A percentile compares a stretch with the other conserved stretches of the same genome.
These are phyloP conservation scores for Cathartes aura DNA, from an alignment of 2,113 vertebrate genomes.

Conservation along the genomic window DNA sequence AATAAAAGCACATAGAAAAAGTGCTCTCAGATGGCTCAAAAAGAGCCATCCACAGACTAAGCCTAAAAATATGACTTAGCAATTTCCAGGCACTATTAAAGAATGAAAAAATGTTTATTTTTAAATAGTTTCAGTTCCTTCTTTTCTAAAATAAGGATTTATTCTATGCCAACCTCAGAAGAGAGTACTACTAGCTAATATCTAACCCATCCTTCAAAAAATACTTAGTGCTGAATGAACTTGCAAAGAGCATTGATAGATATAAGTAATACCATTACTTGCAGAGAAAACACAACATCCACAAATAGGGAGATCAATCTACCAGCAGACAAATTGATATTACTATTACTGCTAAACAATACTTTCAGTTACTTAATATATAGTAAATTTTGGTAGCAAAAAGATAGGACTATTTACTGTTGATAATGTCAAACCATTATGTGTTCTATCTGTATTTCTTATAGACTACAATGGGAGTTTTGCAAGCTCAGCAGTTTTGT, in stretches of 20 bases:
- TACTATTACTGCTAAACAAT: neutral
- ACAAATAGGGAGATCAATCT: neutral
- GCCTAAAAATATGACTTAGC: neutral
- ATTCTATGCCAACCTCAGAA: neutral
- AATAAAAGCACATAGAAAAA: neutral
- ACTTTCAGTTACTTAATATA: neutral
- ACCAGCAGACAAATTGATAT: neutral
- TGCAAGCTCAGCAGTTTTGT: neutral
- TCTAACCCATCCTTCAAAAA: neutral
- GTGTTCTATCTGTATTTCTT: neutral
- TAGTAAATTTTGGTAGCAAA: neutral
- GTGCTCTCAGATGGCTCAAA: neutral
- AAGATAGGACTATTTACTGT: neutral
- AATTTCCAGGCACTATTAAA: neutral
- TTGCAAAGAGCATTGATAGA: neutral
- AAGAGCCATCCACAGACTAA: neutral
- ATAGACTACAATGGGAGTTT: neutral
- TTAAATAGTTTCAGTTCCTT: neutral
- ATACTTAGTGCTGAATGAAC: neutral
- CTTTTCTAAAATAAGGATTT: slow-evolving; percentile 6
- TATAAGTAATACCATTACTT: neutral
- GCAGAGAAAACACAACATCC: neutral
- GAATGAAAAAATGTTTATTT: neutral
- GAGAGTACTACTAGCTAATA: neutral
- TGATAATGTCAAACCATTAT: neutral